Evolutionary conservation across 92 coral and sea anemone species (phyloP).

Genomic region (Bergia puertoricense): DNA sequence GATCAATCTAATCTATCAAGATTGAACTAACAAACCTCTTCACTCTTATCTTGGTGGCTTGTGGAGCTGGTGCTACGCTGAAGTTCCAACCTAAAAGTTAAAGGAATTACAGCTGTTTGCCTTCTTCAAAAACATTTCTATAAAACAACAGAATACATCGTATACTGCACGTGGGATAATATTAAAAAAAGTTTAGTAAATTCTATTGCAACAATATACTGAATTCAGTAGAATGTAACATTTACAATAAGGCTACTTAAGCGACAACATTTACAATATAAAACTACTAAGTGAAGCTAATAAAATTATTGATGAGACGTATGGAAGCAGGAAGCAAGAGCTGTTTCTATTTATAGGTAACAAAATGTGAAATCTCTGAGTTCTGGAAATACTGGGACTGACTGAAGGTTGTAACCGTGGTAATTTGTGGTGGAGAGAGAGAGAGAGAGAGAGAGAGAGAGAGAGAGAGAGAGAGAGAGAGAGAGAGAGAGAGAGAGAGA

Average conservation of each 20-base stretch:
- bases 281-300: too few relatives aligned
- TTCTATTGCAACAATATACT: too few relatives aligned
- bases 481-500: too few relatives aligned
- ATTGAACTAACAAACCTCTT: constrained; percentile 63
- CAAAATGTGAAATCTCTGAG: neutral
- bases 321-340: neutral
- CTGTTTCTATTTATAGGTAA: neutral
- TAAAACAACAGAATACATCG: too few relatives aligned
- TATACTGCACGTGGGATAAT: too few relatives aligned
- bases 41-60: constrained; percentile 60
- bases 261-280: too few relatives aligned
- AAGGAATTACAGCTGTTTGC: neutral
- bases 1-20: neutral
- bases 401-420: neutral
- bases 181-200: too few relatives aligned
- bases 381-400: neutral
- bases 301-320: neutral
- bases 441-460: too few relatives aligned
- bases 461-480: too few relatives aligned
- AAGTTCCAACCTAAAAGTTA: constrained; percentile 60
- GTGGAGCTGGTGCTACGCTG: constrained; percentile 77
- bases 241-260: too few relatives aligned
- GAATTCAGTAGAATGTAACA: too few relatives aligned
- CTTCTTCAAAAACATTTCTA: too few relatives aligned
- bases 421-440: neutral